Conservation (phyloP, 1,140 invertebrate genomes). For the Apis dorsata region DNA sequence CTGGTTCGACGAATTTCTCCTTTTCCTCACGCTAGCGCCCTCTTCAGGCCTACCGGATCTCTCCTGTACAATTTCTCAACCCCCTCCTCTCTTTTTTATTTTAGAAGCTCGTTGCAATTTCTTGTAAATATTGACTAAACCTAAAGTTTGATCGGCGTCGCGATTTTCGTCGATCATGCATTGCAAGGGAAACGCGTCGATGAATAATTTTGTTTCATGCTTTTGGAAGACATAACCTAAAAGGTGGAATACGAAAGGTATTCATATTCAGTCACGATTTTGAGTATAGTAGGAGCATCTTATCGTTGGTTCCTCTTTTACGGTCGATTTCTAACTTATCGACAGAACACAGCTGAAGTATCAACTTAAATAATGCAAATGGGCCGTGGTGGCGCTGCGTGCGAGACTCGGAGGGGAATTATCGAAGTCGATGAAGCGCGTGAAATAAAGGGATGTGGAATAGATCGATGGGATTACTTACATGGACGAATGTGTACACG, state of each 20-base stretch:
- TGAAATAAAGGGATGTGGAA: not conserved
- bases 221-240: not conserved
- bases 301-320: too few species aligned
- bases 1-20: slow-evolving; percentile 71
- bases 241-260: not conserved
- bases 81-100: not conserved
- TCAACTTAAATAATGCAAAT: too few species aligned
- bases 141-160: not conserved
- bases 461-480: slow-evolving; percentile 19
- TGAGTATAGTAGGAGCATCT: not conserved
- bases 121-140: not conserved
- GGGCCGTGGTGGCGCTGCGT: too few species aligned
- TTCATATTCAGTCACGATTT: not conserved
- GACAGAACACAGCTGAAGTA: too few species aligned
- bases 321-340: not conserved
- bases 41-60: not conserved
- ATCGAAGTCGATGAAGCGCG: too few species aligned
- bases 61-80: not conserved
- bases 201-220: not conserved
- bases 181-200: not conserved
- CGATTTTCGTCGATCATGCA: not conserved
- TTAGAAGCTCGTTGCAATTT: not conserved
- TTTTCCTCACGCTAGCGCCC: slow-evolving; percentile 19
- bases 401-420: not conserved
- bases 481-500: too few species aligned